A percentile compares a stretch with the other conserved stretches of the same genome.
Evolutionary conservation across 2,113 vertebrate species (phyloP).

Genomic region (Misgurnus mizolepis): DNA sequence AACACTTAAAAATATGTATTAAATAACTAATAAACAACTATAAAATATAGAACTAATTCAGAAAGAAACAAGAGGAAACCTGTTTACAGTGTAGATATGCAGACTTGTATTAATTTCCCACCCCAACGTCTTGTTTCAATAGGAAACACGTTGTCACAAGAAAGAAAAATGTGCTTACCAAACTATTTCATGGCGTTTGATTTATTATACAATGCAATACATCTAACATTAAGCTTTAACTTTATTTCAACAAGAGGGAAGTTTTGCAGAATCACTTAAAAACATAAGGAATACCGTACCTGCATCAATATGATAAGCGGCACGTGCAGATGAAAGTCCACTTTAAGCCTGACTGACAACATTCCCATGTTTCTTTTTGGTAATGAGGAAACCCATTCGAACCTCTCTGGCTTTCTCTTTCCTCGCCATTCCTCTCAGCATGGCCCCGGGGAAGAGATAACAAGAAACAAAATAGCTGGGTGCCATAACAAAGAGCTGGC

Average conservation of each 20-base stretch:
- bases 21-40: too few relatives aligned
- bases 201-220: background rate
- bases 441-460: slow-evolving; percentile 45
- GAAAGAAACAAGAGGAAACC: too few relatives aligned
- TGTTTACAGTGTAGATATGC: too few relatives aligned
- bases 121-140: background rate
- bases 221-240: background rate
- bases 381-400: slow-evolving; percentile 36
- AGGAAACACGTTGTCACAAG: too few relatives aligned
- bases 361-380: slow-evolving; percentile 15
- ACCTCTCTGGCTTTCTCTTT: background rate
- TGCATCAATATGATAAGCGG: slow-evolving; percentile 22
- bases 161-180: background rate
- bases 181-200: background rate
- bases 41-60: too few relatives aligned
- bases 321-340: slow-evolving; percentile 2
- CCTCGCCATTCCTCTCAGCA: slow-evolving; percentile 28
- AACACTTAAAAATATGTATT: too few relatives aligned
- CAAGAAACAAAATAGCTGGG: slow-evolving; percentile 52
- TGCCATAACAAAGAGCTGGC: slow-evolving; percentile 42
- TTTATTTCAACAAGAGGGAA: background rate
- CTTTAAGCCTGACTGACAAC: slow-evolving; percentile 44
- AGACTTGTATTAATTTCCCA: too few relatives aligned
- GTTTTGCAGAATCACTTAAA: background rate
- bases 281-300: slow-evolving; percentile 8